A percentile compares a stretch with the other conserved stretches of the same genome.
phyloP scores from a whole-genome alignment of 2,888 invertebrate genomes.

The Orthonychiurus folsomi region DNA sequence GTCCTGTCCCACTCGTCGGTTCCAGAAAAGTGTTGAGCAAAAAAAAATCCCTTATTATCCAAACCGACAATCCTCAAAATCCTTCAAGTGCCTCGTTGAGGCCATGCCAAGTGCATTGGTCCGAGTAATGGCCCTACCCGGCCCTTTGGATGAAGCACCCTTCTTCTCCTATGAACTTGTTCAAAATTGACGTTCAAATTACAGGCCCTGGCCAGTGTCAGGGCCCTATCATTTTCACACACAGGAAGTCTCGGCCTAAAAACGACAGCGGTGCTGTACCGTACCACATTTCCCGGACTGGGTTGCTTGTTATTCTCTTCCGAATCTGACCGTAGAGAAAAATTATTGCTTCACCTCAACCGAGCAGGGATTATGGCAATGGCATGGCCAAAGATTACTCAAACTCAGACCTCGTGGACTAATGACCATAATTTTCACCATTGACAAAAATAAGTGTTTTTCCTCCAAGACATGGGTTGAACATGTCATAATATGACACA shows the following conservation, averaged over 20 bases:
- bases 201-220: conserved; percentile 38
- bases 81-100: too few relatives aligned
- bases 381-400: not conserved
- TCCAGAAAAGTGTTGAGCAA: too few relatives aligned
- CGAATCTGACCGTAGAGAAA: not conserved
- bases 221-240: conserved; percentile 39
- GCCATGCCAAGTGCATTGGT: too few relatives aligned
- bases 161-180: conserved; percentile 14
- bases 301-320: not conserved
- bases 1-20: too few relatives aligned
- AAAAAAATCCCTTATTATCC: too few relatives aligned
- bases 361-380: not conserved
- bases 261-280: too few relatives aligned
- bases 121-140: too few relatives aligned
- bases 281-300: too few relatives aligned
- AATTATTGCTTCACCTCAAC: not conserved
- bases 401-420: not conserved
- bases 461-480: not conserved
- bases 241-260: conserved; percentile 40
- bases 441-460: too few relatives aligned
- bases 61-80: too few relatives aligned
- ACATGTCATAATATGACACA: not conserved
- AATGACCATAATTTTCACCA: not conserved
- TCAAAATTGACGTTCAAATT: conserved; percentile 34
- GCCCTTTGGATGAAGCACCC: conserved; percentile 14